Conservation (phyloP, 2,888 invertebrate species). For the Nephrotoma appendiculata region DNA sequence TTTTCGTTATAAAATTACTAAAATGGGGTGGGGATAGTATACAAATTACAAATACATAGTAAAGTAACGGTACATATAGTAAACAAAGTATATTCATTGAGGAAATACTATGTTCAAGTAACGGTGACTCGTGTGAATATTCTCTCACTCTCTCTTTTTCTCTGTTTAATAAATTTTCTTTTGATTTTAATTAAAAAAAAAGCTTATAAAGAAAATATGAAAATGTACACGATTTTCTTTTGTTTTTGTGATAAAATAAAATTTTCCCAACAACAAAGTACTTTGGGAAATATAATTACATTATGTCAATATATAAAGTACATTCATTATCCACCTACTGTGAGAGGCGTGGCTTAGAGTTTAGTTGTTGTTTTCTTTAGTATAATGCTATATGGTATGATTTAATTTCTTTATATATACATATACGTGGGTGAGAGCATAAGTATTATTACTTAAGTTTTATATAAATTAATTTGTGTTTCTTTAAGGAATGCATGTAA, state of each 20-base stretch:
- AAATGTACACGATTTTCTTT: not conserved
- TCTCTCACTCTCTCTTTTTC: not conserved
- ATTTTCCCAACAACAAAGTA: not conserved
- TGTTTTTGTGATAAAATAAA: not conserved
- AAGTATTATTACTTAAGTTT: not conserved
- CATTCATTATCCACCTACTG: conserved; percentile 3
- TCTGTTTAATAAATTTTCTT: not conserved
- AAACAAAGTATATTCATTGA: not conserved
- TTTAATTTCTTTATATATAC: not conserved
- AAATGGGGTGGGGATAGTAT: not conserved
- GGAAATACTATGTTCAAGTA: not conserved
- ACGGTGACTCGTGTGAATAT: not conserved
- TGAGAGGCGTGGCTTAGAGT: not conserved
- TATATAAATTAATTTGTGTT: not conserved
- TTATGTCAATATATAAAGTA: not conserved
- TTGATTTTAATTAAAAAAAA: not conserved
- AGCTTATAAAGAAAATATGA: not conserved
- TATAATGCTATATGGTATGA: not conserved
- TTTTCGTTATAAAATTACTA: not conserved
- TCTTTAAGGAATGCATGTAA: not conserved
- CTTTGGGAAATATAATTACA: not conserved
- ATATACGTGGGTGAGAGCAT: not conserved
- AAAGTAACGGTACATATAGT: not conserved
- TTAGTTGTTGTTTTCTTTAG: not conserved
- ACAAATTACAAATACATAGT: not conserved